A percentile compares a stretch with the other conserved stretches of the same genome.
phyloP scores from a whole-genome alignment of 2,113 vertebrate genomes.

The Trichechus manatus region DNA sequence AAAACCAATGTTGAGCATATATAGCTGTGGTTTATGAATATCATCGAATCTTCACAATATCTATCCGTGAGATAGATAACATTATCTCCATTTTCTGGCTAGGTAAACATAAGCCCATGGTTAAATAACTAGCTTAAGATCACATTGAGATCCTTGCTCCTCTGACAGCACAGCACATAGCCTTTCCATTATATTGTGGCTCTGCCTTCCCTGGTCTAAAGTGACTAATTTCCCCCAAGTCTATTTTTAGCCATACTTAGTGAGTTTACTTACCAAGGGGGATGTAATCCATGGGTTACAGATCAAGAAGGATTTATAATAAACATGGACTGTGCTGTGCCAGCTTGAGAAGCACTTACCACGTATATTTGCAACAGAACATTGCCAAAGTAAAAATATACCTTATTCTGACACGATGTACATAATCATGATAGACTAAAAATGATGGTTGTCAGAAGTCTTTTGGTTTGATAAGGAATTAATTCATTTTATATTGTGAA shows the following conservation, averaged over 20 bases:
- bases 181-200: background rate
- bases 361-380: background rate
- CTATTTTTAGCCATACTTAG: background rate
- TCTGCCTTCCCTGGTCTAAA: background rate
- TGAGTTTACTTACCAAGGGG: background rate
- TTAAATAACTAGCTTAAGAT: constrained; percentile 9
- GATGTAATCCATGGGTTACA: background rate
- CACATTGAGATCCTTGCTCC: background rate
- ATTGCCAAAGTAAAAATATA: background rate
- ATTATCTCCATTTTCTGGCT: background rate
- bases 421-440: background rate
- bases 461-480: background rate
- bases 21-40: background rate
- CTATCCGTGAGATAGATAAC: background rate
- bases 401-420: background rate
- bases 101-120: background rate
- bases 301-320: background rate
- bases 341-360: background rate
- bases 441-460: background rate
- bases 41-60: background rate
- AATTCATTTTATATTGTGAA: constrained; percentile 44
- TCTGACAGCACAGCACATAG: background rate
- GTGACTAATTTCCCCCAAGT: background rate
- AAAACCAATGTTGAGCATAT: background rate
- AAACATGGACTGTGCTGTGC: background rate